Percentiles rank a stretch among this genome's conserved stretches.
Conservation (phyloP, 2,797 vertebrate genomes). For the Geotria australis region DNA sequence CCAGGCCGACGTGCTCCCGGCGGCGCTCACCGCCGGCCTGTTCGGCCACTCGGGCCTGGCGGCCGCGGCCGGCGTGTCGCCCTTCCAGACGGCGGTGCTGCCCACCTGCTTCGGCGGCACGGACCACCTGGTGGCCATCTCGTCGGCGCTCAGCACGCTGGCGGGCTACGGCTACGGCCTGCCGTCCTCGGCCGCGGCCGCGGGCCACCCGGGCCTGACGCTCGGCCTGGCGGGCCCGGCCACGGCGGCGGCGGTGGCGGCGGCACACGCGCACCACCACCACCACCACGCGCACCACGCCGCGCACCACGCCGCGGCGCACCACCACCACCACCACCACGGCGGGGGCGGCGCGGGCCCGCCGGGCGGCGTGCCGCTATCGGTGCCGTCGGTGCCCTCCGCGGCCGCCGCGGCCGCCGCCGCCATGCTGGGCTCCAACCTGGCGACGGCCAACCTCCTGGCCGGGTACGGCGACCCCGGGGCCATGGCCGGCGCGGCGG, state of each 20-base stretch:
- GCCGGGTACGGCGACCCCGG: conserved; percentile 18
- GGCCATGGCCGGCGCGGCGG: not conserved
- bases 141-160: conserved; percentile 47
- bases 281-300: conserved; percentile 9
- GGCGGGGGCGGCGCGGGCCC: conserved; percentile 8
- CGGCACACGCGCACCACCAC: conserved; percentile 14
- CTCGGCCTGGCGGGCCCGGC: conserved; percentile 43
- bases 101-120: not conserved
- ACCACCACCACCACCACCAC: not conserved
- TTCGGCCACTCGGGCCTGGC: conserved; percentile 46
- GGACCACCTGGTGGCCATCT: conserved; percentile 36
- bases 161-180: conserved; percentile 54
- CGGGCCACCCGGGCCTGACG: conserved; percentile 20
- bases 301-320: no score
- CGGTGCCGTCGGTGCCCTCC: no score
- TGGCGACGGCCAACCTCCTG: conserved; percentile 23
- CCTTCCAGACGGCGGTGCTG: conserved; percentile 21
- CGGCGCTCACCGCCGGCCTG: conserved; percentile 12
- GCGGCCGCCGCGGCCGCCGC: conserved; percentile 32
- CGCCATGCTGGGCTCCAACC: not conserved
- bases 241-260: conserved; percentile 11
- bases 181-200: conserved; percentile 24
- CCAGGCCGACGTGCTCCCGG: conserved; percentile 36
- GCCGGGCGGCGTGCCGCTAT: conserved; percentile 30
- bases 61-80: conserved; percentile 36